Base-by-base conservation (phyloP, 2,888 invertebrate species). In the Drosophila testacea region DNA sequence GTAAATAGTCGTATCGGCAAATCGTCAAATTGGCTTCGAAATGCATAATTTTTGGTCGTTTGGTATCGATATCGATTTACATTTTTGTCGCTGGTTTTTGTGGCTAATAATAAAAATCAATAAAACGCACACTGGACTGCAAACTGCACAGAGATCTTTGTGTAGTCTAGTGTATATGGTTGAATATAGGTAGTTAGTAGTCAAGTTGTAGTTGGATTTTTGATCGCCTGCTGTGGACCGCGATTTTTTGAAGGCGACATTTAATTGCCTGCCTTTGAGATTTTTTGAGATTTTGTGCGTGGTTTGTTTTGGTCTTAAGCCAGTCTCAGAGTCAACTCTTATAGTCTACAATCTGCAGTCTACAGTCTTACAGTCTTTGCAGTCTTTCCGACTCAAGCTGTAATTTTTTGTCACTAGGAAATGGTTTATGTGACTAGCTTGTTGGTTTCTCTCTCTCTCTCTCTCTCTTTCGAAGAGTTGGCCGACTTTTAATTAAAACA, bases 401-500 rank as follows among this genome's bases (percentile, higher is more conserved):
- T 74, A 70, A 67, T 77, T 85, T 83, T 77, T 88, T 89, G 87
- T 89, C 85, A 85, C 89, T 81, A 85, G 85, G 85, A 85, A 85
- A 85, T 85, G 73, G 84, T 79, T 86, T 89, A 85, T 88, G 88
- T 73, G 78, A 78, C 78, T 79, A 69, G 76, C 56, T 62, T 62
- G 81, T 73, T 28, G 38, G 11, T 13, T 13, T 73, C 66, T 60
- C 56, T 52, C 52, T 66, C 48, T 77, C 56, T 11, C 39, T 27
- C 34, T 10, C 36, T 60, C 5, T 46, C 65, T 22, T 2, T 27
- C 50, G 16, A 16, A 57, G 30, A 47, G 39, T 62, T 51, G 83
- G 86, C 86, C 78, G 86, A 86, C 76, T 86, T 77, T 83, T 86
- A 83, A 83, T 88, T 83, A 83, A 83, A 83, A 88, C 83, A 83